Percentiles rank a stretch among this genome's conserved stretches.
phyloP scores from a whole-genome alignment of 2,113 vertebrate species.

The Tringa solitaria region DNA sequence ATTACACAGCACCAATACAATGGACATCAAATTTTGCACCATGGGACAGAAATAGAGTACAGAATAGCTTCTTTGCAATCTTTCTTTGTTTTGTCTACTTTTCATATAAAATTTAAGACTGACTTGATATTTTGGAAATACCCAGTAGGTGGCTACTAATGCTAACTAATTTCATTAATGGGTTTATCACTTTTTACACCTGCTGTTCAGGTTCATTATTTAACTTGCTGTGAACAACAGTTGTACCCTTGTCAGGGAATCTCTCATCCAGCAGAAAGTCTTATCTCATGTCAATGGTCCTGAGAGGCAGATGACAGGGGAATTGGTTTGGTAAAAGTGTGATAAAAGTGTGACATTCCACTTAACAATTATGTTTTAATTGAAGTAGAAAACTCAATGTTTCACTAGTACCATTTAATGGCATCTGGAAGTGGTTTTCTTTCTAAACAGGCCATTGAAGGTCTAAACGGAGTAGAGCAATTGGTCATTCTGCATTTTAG shows the following conservation, averaged over 20 bases:
- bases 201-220: constrained; percentile 3
- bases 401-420: background rate
- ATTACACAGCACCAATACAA: background rate
- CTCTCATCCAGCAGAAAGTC: background rate
- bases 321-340: background rate
- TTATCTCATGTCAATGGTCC: background rate
- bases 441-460: background rate
- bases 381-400: background rate
- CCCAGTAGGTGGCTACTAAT: background rate
- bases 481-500: background rate
- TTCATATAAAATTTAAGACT: background rate
- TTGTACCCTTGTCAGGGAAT: constrained; percentile 20
- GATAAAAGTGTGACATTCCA: constrained; percentile 1
- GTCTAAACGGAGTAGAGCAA: background rate
- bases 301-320: background rate
- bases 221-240: background rate
- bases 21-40: background rate
- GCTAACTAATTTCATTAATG: background rate
- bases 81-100: background rate
- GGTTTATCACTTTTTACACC: background rate
- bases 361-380: constrained; percentile 1
- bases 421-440: background rate
- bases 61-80: background rate
- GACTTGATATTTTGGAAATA: background rate
- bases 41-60: background rate